Evolutionary conservation across 2,888 invertebrate species (phyloP).

Genomic region (Diadromus collaris): DNA sequence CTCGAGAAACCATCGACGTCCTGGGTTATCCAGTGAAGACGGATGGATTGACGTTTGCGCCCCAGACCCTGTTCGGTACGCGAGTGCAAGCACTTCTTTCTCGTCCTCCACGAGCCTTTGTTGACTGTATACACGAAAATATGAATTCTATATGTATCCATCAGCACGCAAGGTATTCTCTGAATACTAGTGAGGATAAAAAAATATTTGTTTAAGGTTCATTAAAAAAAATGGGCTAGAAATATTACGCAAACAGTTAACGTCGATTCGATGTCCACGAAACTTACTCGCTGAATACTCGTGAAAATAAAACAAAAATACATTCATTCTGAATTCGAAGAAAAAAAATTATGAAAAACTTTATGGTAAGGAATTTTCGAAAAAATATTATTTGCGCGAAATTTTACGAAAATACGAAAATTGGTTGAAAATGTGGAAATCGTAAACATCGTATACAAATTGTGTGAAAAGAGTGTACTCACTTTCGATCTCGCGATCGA

Average conservation of each 20-base stretch:
- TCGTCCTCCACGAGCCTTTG: not conserved
- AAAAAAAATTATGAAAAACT: too few relatives aligned
- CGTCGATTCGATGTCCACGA: too few relatives aligned
- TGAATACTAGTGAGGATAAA: too few relatives aligned
- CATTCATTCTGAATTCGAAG: too few relatives aligned
- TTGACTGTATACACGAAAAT: not conserved
- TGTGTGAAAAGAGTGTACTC: constrained; percentile 67
- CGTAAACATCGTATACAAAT: not conserved
- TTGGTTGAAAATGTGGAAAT: not conserved
- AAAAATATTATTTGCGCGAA: not conserved
- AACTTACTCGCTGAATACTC: too few relatives aligned
- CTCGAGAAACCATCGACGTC: constrained; percentile 22
- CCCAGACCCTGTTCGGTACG: not conserved
- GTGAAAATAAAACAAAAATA: too few relatives aligned
- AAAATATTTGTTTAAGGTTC: too few relatives aligned
- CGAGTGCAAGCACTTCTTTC: not conserved
- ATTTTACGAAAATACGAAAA: not conserved
- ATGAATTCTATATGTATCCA: too few relatives aligned
- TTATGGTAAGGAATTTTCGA: too few relatives aligned
- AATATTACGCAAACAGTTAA: too few relatives aligned
- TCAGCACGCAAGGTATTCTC: too few relatives aligned
- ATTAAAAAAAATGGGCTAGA: too few relatives aligned
- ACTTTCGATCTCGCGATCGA: constrained; percentile 79
- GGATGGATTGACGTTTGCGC: constrained; percentile 27
- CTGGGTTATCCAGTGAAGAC: not conserved